Evolutionary conservation across 2,888 invertebrate genomes (phyloP).

Genomic region (Parelbella ahira): DNA sequence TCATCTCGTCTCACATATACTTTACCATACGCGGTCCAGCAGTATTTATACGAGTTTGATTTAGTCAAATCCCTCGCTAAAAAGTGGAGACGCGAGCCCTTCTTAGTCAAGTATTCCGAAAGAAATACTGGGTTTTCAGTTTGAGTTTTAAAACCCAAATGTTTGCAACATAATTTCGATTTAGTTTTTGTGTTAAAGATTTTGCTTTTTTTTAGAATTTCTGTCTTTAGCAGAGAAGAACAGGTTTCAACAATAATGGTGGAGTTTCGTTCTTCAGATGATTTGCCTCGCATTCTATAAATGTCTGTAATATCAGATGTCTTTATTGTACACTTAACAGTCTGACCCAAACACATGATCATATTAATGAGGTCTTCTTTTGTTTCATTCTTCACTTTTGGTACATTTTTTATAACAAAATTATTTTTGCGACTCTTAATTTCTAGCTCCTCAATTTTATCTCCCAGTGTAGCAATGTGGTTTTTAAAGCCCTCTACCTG

Average conservation of each 20-base stretch:
- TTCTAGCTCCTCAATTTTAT: not conserved
- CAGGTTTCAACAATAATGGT: too few species aligned
- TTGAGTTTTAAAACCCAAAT: not conserved
- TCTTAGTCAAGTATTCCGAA: not conserved
- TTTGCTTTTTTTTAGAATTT: not conserved
- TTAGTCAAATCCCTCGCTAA: not conserved
- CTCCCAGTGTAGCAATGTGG: too few species aligned
- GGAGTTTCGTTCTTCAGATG: too few species aligned
- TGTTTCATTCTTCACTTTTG: not conserved
- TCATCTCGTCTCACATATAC: conserved; percentile 4
- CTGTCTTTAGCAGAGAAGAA: too few species aligned
- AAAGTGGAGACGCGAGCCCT: not conserved
- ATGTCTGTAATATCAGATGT: not conserved
- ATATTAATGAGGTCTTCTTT: not conserved
- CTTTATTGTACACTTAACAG: not conserved
- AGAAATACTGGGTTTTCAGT: not conserved
- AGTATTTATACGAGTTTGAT: not conserved
- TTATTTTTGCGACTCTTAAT: not conserved
- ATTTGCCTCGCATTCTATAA: not conserved
- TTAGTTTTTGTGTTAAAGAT: not conserved
- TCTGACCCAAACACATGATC: not conserved
- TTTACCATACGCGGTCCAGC: not conserved
- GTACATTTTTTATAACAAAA: not conserved
- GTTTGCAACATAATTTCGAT: not conserved
- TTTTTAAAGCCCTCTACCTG: too few species aligned